These are phyloP conservation scores for Characodon lateralis DNA, from an alignment of 2,797 vertebrate species.

Conservation along the genomic window DNA sequence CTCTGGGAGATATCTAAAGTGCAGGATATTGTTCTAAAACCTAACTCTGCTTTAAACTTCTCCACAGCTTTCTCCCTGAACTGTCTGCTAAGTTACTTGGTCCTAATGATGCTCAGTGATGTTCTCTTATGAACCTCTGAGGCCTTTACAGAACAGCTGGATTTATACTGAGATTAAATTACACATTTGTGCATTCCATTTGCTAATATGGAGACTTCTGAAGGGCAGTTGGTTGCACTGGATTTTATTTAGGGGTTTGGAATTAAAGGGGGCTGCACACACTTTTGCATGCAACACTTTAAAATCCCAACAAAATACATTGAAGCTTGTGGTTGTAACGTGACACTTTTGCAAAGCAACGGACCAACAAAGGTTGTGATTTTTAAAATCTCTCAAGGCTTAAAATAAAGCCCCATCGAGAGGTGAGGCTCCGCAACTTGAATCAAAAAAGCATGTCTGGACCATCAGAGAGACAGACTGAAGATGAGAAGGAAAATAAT, in stretches of 20 bases:
- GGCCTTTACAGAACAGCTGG: too few relatives aligned
- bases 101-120: too few relatives aligned
- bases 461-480: background rate
- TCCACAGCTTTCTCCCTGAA: too few relatives aligned
- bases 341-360: background rate
- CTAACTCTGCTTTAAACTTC: too few relatives aligned
- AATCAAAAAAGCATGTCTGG: constrained; percentile 4
- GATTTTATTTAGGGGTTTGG: background rate
- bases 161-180: too few relatives aligned
- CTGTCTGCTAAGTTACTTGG: too few relatives aligned
- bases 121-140: too few relatives aligned
- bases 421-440: background rate
- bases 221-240: background rate
- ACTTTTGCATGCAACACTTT: background rate
- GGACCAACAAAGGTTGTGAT: background rate
- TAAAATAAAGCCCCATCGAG: background rate
- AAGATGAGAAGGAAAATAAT: constrained; percentile 57
- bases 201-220: background rate
- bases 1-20: too few relatives aligned
- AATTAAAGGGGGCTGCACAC: background rate
- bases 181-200: too few relatives aligned
- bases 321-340: background rate
- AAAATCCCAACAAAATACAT: too few relatives aligned
- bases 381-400: background rate
- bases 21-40: too few relatives aligned